Evolutionary conservation across 2,113 vertebrate genomes (phyloP).

Genomic region (Hippoglossus stenolepis): DNA sequence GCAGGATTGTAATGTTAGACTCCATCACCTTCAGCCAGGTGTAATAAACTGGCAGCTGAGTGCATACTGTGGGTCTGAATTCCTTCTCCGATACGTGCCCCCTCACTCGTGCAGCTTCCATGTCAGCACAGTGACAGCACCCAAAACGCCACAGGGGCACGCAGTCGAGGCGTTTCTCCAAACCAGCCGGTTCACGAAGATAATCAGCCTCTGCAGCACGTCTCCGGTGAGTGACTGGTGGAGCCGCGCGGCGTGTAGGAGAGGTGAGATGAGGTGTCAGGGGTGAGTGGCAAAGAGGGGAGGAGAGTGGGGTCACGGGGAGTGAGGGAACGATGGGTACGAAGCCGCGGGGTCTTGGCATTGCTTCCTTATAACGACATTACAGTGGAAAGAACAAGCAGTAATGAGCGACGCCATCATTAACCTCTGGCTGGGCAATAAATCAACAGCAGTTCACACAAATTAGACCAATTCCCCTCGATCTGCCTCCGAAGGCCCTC

Average conservation of each 20-base stretch:
- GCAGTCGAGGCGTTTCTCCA: constrained; percentile 1
- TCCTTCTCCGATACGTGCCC: background rate
- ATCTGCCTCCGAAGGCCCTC: constrained; percentile 70
- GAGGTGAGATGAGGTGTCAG: constrained; percentile 42
- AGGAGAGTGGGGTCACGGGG: constrained; percentile 63
- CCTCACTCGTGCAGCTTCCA: background rate
- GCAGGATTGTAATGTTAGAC: no score
- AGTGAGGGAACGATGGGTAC: constrained; percentile 56
- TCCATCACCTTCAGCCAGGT: no score
- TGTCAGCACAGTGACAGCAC: background rate
- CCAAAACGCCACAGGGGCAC: background rate
- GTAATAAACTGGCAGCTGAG: background rate
- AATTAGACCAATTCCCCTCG: constrained; percentile 84
- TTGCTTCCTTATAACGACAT: constrained; percentile 83
- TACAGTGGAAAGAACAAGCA: constrained; percentile 88
- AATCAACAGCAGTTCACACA: constrained; percentile 87
- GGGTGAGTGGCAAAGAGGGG: constrained; percentile 47
- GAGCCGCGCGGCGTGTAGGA: constrained; percentile 8
- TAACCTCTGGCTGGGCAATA: constrained; percentile 90
- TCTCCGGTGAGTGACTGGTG: constrained; percentile 28
- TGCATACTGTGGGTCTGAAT: no score
- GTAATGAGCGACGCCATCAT: constrained; percentile 86
- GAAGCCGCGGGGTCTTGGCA: constrained; percentile 70
- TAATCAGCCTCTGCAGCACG: constrained; percentile 30
- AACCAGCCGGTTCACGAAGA: constrained; percentile 5